Percentiles rank a stretch among this genome's conserved stretches.
phyloP scores from a whole-genome alignment of 2,113 vertebrate species.

The Fukomys damarensis region DNA sequence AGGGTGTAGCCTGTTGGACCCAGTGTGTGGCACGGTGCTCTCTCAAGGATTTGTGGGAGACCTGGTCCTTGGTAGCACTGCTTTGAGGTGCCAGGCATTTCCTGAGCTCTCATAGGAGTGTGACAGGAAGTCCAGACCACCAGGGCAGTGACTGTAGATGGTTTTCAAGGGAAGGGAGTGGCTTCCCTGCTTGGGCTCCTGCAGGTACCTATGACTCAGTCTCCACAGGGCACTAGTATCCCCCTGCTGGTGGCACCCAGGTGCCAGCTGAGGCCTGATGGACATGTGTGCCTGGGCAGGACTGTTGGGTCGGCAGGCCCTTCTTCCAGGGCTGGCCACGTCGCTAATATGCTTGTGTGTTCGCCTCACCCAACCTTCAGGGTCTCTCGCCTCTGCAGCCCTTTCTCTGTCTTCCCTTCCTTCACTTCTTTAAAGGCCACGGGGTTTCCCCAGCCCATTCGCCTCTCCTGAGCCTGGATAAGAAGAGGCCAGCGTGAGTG shows the following conservation, averaged over 20 bases:
- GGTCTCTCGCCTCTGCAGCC: neutral
- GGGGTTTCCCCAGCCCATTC: rapidly evolving
- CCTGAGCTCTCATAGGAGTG: neutral
- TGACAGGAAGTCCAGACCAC: neutral
- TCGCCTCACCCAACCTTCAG: neutral
- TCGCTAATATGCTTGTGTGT: neutral
- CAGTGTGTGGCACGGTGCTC: too few relatives aligned
- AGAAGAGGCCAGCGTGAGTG: neutral
- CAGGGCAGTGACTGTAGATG: too few relatives aligned
- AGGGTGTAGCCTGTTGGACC: neutral
- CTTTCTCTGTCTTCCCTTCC: neutral
- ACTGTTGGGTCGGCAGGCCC: too few relatives aligned
- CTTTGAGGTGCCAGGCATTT: neutral
- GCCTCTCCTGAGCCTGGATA: neutral
- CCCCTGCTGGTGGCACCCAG: neutral
- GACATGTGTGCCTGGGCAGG: neutral
- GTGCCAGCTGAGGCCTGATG: neutral
- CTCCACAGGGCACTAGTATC: neutral
- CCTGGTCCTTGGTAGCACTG: neutral
- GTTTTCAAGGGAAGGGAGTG: neutral
- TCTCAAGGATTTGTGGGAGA: neutral
- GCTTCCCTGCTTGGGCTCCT: neutral
- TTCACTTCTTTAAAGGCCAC: neutral
- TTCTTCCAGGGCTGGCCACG: neutral
- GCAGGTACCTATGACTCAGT: neutral